Percentiles rank a stretch among this genome's conserved stretches.
Conservation (phyloP, 1,140 invertebrate genomes). For the Drosophila leontia region DNA sequence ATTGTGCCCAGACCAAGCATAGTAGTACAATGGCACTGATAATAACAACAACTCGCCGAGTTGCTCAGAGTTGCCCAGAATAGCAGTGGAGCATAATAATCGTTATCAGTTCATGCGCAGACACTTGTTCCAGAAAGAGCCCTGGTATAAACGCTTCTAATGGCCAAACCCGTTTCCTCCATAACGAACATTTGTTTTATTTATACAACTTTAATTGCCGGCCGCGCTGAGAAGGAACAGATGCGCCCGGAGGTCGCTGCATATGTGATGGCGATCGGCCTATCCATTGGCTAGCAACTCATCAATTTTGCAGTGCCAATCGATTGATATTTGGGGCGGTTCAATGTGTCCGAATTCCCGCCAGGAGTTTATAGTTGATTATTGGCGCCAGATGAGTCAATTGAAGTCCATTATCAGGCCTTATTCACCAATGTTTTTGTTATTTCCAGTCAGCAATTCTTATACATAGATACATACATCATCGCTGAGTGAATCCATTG, state of each 20-base stretch:
- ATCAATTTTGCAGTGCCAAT: conserved; percentile 42
- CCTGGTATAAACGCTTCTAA: conserved; percentile 6
- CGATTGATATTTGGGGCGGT: conserved; percentile 22
- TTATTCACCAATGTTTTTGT: conserved; percentile 4
- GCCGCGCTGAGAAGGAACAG: conserved; percentile 35
- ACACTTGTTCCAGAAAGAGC: conserved; percentile 3
- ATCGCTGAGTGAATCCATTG: neutral
- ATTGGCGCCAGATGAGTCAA: neutral
- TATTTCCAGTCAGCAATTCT: neutral
- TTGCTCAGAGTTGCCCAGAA: neutral
- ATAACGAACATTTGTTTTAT: conserved; percentile 33
- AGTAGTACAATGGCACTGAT: conserved; percentile 12
- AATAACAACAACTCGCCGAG: conserved; percentile 7
- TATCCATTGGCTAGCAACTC: conserved; percentile 10
- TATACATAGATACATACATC: neutral
- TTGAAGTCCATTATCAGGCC: neutral
- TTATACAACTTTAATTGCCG: conserved; percentile 42
- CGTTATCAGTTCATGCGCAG: neutral
- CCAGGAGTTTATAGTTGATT: neutral
- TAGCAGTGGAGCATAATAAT: neutral
- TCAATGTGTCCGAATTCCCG: neutral
- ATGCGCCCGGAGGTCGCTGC: conserved; percentile 29
- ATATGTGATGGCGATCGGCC: conserved; percentile 20
- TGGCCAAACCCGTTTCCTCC: conserved; percentile 11
- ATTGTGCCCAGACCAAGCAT: neutral